These are phyloP conservation scores for Echinarachnius parma DNA, from an alignment of 53 echinoderm and acorn worm species.

Conservation along the genomic window DNA sequence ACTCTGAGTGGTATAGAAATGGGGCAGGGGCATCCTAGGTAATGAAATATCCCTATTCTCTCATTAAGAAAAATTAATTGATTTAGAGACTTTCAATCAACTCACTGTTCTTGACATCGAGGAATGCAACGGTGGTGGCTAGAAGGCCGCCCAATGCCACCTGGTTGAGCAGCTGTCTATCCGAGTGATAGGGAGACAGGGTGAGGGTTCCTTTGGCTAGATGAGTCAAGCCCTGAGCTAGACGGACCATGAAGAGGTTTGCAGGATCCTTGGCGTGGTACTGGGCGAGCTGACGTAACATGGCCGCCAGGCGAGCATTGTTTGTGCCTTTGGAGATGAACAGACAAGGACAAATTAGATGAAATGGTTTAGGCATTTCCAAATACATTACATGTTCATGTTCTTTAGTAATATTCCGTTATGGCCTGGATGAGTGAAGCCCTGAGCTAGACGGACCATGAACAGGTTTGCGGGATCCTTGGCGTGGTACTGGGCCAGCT, in stretches of 20 bases:
- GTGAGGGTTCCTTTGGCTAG: conserved; percentile 97
- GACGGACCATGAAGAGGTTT: conserved; percentile 95
- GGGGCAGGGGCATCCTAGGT: no score
- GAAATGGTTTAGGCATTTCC: background rate
- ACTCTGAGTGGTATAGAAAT: no score
- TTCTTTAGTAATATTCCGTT: no score
- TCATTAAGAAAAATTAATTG: no score
- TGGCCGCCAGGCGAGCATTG: conserved; percentile 95
- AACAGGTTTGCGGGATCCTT: conserved; percentile 95
- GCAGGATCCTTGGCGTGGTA: conserved; percentile 95
- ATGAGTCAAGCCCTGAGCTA: conserved; percentile 94
- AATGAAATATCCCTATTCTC: no score
- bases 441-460: conserved; percentile 95
- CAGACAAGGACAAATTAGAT: background rate
- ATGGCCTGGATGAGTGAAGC: conserved; percentile 92
- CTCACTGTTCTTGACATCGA: conserved; percentile 99
- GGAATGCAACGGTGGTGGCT: conserved; percentile 70
- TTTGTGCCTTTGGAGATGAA: conserved; percentile 68
- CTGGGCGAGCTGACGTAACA: conserved; percentile 96
- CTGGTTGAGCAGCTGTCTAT: conserved; percentile 87
- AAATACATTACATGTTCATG: no score
- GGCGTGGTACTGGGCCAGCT: conserved; percentile 96
- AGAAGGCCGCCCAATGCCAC: conserved; percentile 89
- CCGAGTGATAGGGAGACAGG: conserved; percentile 92
- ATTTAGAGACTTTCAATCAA: no score